Evolutionary conservation across 2,113 vertebrate species (phyloP).

Genomic region (Colaptes auratus): DNA sequence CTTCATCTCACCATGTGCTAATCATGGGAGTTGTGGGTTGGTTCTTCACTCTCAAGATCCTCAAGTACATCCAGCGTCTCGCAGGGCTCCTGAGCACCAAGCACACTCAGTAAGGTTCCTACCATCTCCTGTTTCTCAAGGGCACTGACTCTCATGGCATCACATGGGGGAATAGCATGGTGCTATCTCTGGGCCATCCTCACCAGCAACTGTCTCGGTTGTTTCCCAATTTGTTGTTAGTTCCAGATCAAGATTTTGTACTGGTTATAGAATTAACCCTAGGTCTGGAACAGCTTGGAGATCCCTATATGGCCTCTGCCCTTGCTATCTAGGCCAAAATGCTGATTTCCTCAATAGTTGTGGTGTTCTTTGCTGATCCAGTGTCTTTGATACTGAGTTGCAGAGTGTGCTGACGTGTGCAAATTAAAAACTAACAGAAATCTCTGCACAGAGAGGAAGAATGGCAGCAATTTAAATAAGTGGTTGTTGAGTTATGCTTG

Average conservation of each 20-base stretch:
- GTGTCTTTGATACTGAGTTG: neutral
- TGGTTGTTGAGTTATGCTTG: neutral
- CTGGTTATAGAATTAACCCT: neutral
- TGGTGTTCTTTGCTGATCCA: neutral
- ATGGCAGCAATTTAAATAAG: neutral
- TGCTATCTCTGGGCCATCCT: neutral
- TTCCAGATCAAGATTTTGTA: neutral
- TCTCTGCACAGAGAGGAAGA: neutral
- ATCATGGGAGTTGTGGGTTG: neutral
- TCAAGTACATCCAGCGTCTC: neutral
- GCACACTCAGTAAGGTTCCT: constrained; percentile 14
- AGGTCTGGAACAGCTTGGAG: neutral
- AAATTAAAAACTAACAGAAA: neutral
- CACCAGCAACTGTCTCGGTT: neutral
- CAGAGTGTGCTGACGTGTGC: neutral
- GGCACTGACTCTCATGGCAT: neutral
- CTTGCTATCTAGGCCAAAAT: neutral
- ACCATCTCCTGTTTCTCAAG: neutral
- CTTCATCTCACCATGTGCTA: constrained; percentile 4
- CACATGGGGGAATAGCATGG: neutral
- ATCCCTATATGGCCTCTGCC: neutral
- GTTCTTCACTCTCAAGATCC: constrained; percentile 29
- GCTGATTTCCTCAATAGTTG: neutral
- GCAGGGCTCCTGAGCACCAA: neutral
- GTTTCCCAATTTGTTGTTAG: neutral